phyloP scores from a whole-genome alignment of 53 echinoderm and acorn worm genomes.

The Zoroaster sp. region DNA sequence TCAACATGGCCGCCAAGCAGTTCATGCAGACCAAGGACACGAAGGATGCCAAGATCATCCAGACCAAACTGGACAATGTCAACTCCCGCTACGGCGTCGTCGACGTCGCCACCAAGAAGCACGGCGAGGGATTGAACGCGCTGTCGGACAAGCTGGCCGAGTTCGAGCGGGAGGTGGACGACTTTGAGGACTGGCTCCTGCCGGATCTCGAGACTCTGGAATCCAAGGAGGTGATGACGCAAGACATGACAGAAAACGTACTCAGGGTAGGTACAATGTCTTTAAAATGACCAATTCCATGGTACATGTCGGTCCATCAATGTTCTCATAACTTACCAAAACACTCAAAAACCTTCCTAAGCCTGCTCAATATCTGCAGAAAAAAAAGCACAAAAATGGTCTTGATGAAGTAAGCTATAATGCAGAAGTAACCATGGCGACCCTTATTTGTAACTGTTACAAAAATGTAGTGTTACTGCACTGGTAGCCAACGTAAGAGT shows the following conservation, averaged over 20 bases:
- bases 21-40: constrained; percentile 76
- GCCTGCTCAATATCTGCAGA: no score
- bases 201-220: constrained; percentile 88
- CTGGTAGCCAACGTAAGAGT: no score
- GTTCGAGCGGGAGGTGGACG: constrained; percentile 88
- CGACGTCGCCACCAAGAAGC: constrained; percentile 60
- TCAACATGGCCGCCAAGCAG: constrained; percentile 75
- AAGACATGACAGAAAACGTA: constrained; percentile 72
- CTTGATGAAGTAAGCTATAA: no score
- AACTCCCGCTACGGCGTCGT: constrained; percentile 81
- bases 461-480: no score
- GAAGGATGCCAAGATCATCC: constrained; percentile 67
- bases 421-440: no score
- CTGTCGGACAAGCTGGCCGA: constrained; percentile 78
- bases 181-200: constrained; percentile 92
- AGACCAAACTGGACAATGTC: constrained; percentile 80
- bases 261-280: constrained; percentile 89
- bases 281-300: no score
- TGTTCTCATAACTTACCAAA: no score
- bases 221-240: constrained; percentile 76
- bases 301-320: no score
- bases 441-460: no score
- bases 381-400: no score
- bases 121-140: constrained; percentile 66
- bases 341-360: no score